Evolutionary conservation across 2,113 vertebrate species (phyloP).

Genomic region (Mirza zaza): DNA sequence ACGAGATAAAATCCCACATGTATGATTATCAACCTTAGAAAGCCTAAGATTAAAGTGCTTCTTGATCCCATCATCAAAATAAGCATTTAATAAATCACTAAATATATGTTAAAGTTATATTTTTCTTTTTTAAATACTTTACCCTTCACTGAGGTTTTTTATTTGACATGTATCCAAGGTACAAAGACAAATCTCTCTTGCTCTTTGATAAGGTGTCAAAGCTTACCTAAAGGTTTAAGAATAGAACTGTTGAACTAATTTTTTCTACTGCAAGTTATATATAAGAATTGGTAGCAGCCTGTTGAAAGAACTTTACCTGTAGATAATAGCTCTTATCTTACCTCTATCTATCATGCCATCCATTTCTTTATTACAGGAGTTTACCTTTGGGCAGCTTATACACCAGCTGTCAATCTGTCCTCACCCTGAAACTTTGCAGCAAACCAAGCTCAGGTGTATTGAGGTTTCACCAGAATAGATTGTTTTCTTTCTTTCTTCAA

Average conservation of each 20-base stretch:
- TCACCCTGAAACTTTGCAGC: conserved; percentile 84
- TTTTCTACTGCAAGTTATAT: conserved; percentile 81
- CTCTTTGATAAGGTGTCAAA: conserved; percentile 84
- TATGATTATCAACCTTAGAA: conserved; percentile 50
- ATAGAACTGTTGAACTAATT: conserved; percentile 78
- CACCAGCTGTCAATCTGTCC: conserved; percentile 89
- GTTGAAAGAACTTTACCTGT: conserved; percentile 89
- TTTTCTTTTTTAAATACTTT: conserved; percentile 83
- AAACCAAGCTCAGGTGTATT: conserved; percentile 85
- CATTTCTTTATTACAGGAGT: conserved; percentile 87
- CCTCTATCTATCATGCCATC: conserved; percentile 86
- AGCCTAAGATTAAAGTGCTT: conserved; percentile 22
- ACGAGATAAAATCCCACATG: conserved; percentile 19
- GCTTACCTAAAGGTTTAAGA: conserved; percentile 82
- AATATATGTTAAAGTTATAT: conserved; percentile 75
- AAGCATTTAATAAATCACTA: conserved; percentile 80
- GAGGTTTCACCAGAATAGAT: conserved; percentile 76
- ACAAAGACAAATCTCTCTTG: conserved; percentile 81
- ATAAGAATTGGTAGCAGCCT: conserved; percentile 83
- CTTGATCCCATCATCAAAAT: conserved; percentile 79
- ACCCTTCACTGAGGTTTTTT: conserved; percentile 81
- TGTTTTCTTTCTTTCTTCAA: conserved; percentile 78
- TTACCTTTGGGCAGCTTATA: conserved; percentile 88
- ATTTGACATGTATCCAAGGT: conserved; percentile 83
- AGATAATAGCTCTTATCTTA: conserved; percentile 87